Evolutionary conservation across 1,140 invertebrate species (phyloP).

Genomic region (Nilaparvata lugens): DNA sequence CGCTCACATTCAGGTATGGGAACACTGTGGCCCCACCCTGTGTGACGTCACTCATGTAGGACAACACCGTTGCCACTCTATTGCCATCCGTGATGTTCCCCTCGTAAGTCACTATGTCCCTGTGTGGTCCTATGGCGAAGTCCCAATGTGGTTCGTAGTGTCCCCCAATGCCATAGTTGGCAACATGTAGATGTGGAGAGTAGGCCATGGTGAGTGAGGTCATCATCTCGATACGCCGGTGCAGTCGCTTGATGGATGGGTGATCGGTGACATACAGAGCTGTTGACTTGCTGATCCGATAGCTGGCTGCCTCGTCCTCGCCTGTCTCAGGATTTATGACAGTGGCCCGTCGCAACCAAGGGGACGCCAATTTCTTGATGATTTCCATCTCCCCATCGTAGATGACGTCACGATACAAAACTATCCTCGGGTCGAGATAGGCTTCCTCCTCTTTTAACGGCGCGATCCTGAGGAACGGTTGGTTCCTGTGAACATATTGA

Average conservation of each 20-base stretch:
- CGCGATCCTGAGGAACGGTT: constrained; percentile 45
- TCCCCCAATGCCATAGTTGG: constrained; percentile 98
- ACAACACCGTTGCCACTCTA: too few species aligned
- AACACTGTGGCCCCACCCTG: too few species aligned
- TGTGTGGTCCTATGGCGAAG: too few species aligned
- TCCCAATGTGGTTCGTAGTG: constrained; percentile 99
- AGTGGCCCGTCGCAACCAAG: constrained; percentile 85
- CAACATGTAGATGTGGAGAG: constrained; percentile 93
- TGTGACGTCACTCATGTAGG: too few species aligned
- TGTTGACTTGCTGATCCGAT: too few species aligned
- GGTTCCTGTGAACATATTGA: constrained; percentile 61
- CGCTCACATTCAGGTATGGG: too few species aligned
- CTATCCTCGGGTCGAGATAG: constrained; percentile 72
- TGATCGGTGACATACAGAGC: constrained; percentile 98
- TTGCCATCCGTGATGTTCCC: too few species aligned
- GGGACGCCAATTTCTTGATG: constrained; percentile 77
- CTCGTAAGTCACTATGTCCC: too few species aligned
- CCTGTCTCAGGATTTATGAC: constrained; percentile 95
- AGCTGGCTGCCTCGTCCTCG: constrained; percentile 83
- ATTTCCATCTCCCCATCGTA: constrained; percentile 80
- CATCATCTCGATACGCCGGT: too few species aligned
- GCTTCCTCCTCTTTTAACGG: constrained; percentile 90
- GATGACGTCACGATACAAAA: constrained; percentile 84
- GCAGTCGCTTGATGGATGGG: too few species aligned
- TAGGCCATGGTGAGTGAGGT: too few species aligned